Base-by-base conservation (phyloP, 2,888 invertebrate species). In the Phyllotreta cruciferae region DNA sequence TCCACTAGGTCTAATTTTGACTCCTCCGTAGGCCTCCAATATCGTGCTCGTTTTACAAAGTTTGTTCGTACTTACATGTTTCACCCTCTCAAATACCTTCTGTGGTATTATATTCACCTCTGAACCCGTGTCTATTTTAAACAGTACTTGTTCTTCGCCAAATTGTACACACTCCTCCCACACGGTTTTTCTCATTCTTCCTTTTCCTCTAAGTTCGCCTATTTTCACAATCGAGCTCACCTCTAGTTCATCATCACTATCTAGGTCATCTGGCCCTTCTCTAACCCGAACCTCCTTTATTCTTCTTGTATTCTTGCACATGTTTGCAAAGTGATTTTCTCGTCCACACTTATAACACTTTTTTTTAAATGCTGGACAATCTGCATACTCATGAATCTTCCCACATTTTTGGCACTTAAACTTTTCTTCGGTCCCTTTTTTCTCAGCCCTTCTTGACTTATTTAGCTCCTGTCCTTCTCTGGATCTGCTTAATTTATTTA, bases 271-370 rank as follows among this genome's bases (percentile, higher is more conserved):
- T n/a, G n/a, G n/a, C n/a, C n/a, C n/a, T n/a, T n/a, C n/a, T n/a
- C n/a, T n/a, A n/a, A n/a, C n/a, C n/a, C n/a, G n/a, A n/a, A n/a
- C n/a, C n/a, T n/a, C n/a, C n/a, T n/a, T n/a, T n/a, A n/a, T n/a
- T n/a, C 56, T 35, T 44, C 11, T 13, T 36, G 42, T 11, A 44
- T 34, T 42, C 36, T 13, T 9, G 35, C 34, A 35, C 56, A 56
- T n/a, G 44, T 36, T 8, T 44, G 36, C 36, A 56, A 56, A 56
- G 36, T 56, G 42, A 44, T 56, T 56, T 6, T 35, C n/a, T 44
- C 36, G 42, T 35, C 56, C 56, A 56, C 44, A 56, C 45, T 42
- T 55, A 10, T 42, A 35, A 42, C 55, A 55, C 38, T 42, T 35
- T 35, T 55, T 39, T n/a, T 42, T 42, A n/a, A 55, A 55, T 42